These are phyloP conservation scores for Periphyllus acericola DNA, from an alignment of 2,888 invertebrate genomes.

Conservation along the genomic window DNA sequence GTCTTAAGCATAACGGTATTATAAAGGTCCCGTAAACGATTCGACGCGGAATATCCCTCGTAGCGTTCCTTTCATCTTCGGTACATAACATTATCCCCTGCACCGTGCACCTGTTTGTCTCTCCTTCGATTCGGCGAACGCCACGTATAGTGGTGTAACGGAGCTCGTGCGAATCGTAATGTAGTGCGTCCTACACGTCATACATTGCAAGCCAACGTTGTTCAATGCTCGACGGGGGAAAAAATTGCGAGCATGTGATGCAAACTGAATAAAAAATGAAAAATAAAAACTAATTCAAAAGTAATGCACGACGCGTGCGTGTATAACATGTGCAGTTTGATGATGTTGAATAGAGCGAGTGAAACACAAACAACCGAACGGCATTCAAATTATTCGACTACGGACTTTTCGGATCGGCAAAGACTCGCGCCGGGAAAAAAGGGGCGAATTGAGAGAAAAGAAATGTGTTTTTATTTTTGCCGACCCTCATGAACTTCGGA, in stretches of 20 bases:
- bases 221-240: background rate
- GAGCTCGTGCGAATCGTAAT: too few species aligned
- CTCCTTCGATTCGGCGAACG: background rate
- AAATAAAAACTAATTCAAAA: background rate
- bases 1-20: background rate
- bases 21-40: background rate
- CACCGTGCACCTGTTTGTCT: too few species aligned
- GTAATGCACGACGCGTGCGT: background rate
- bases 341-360: background rate
- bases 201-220: too few species aligned
- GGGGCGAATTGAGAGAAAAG: background rate
- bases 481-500: slow-evolving; percentile 16
- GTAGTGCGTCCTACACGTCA: too few species aligned
- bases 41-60: background rate
- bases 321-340: background rate
- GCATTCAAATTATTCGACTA: slow-evolving; percentile 2
- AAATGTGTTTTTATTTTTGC: slow-evolving; percentile 21
- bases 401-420: background rate
- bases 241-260: background rate
- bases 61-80: background rate
- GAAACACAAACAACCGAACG: slow-evolving; percentile 22
- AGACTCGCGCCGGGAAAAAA: background rate
- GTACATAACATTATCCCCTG: background rate
- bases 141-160: too few species aligned
- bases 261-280: background rate